Percentiles rank a stretch among this genome's conserved stretches.
phyloP scores from a whole-genome alignment of 2,888 invertebrate genomes.

The Bhutanitis thaidina region DNA sequence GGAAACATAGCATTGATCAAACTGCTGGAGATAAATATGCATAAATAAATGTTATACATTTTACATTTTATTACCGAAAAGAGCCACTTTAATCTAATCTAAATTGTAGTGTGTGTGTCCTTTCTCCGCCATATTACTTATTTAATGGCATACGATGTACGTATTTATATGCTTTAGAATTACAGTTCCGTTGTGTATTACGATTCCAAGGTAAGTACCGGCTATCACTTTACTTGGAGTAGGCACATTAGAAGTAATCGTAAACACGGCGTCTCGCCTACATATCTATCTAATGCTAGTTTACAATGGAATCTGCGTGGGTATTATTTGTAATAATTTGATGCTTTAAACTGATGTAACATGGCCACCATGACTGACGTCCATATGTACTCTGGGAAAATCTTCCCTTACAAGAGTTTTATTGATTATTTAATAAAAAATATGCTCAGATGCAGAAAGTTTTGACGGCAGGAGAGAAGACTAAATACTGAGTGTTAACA shows the following conservation, averaged over 20 bases:
- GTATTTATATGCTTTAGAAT: slow-evolving; percentile 1
- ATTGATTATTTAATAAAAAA: no score
- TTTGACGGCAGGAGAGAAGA: no score
- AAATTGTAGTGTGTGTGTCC: neutral
- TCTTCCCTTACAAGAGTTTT: no score
- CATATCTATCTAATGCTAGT: slow-evolving; percentile 4
- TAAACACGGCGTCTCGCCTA: slow-evolving; percentile 3
- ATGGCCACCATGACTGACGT: slow-evolving; percentile 6
- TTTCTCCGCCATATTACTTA: neutral
- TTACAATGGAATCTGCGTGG: slow-evolving; percentile 15
- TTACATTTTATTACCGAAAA: no score
- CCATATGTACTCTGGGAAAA: neutral
- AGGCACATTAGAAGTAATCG: slow-evolving; percentile 8
- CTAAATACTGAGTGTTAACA: no score
- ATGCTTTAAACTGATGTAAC: neutral
- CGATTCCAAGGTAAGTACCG: slow-evolving; percentile 5
- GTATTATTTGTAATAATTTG: slow-evolving; percentile 12
- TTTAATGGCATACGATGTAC: neutral
- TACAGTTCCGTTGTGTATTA: slow-evolving; percentile 6
- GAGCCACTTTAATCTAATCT: no score
- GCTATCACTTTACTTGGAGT: slow-evolving; percentile 6
- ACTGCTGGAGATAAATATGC: no score
- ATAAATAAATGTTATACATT: no score
- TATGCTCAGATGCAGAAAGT: no score
- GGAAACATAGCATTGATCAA: no score